Percentiles rank a stretch among this genome's conserved stretches.
Evolutionary conservation across 2,797 vertebrate genomes (phyloP).

Genomic region (Mus spretus): DNA sequence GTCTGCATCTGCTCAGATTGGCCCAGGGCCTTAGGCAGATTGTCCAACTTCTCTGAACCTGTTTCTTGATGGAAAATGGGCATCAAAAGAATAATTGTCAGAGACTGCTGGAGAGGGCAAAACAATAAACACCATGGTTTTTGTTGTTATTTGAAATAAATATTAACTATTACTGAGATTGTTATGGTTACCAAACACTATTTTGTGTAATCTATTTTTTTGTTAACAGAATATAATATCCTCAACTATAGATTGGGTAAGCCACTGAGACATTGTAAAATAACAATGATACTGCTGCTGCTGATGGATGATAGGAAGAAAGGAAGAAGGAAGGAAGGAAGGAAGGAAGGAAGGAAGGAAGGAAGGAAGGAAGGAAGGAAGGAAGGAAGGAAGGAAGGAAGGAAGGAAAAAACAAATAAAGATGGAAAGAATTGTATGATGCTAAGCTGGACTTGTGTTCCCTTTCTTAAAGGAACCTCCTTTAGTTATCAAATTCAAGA

Average conservation of each 20-base stretch:
- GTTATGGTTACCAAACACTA: not conserved
- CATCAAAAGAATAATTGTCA: not conserved
- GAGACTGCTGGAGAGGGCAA: not conserved
- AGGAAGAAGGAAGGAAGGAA: too few species aligned
- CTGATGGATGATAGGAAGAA: not conserved
- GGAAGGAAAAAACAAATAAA: too few species aligned
- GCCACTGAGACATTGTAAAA: not conserved
- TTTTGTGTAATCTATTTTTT: slow-evolving; percentile 49
- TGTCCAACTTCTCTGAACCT: not conserved
- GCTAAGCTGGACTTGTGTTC: not conserved
- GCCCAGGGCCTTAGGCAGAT: not conserved
- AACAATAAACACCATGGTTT: not conserved
- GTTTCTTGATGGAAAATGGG: slow-evolving; percentile 36
- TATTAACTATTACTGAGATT: not conserved
- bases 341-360: too few species aligned
- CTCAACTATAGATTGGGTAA: not conserved
- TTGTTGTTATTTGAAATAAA: slow-evolving; percentile 4
- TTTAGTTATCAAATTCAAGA: not conserved
- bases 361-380: too few species aligned
- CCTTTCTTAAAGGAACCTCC: not conserved
- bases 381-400: too few species aligned
- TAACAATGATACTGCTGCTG: not conserved
- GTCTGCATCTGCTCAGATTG: not conserved
- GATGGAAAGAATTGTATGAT: not conserved
- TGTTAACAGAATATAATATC: not conserved